These are phyloP conservation scores for Oeneis ivallda DNA, from an alignment of 2,888 invertebrate genomes.

Conservation along the genomic window DNA sequence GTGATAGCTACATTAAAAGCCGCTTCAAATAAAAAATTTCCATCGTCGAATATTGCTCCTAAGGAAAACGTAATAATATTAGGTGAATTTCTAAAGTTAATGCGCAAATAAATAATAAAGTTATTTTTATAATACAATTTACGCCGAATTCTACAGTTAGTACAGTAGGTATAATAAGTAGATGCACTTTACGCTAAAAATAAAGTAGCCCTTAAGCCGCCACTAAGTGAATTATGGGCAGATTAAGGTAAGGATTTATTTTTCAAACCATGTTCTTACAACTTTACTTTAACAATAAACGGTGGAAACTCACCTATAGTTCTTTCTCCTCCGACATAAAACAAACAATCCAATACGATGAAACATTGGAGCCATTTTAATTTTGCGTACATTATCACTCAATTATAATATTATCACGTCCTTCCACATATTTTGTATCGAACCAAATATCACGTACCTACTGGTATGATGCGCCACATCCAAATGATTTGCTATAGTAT, in stretches of 20 bases:
- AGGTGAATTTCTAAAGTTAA: not conserved
- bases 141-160: no score
- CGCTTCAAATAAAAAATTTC: conserved; percentile 75
- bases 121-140: no score
- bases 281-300: not conserved
- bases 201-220: no score
- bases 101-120: not conserved
- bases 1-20: conserved; percentile 81
- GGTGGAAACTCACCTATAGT: conserved; percentile 38
- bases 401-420: conserved; percentile 8
- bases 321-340: conserved; percentile 44
- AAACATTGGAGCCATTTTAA: conserved; percentile 35
- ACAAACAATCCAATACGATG: conserved; percentile 39
- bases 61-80: conserved; percentile 25
- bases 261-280: conserved; percentile 11
- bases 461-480: conserved; percentile 8
- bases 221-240: conserved; percentile 2
- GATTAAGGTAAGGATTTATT: not conserved
- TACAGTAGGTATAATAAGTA: no score
- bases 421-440: conserved; percentile 8
- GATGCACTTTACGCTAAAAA: no score
- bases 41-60: conserved; percentile 85
- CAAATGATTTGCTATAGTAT: conserved; percentile 15
- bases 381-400: conserved; percentile 34
- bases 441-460: not conserved